Base-by-base conservation (phyloP, 2,797 vertebrate genomes). In the Molossus alvarezi region DNA sequence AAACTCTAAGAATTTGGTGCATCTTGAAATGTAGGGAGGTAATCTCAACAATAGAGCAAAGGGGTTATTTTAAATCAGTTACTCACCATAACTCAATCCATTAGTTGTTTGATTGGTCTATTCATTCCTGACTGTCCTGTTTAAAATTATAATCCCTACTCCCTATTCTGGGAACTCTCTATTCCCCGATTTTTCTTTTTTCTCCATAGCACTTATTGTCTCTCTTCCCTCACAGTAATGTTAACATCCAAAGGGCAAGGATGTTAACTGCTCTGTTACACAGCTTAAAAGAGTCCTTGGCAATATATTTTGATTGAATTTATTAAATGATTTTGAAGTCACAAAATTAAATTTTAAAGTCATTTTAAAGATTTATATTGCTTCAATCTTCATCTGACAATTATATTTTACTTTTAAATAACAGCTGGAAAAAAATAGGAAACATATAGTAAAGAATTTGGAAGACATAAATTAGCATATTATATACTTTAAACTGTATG, bases 101-200 rank as follows among this genome's bases (percentile, higher is more conserved):
- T 51, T 51, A 18, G 5, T 84, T 84, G 48, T 37, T 48, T 84
- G 14, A 37, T 25, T 72, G 14, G 51, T 33, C 75, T 45, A 75
- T 57, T 92, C 58, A 67, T 77, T 67, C 45, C 77, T 97, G 88
- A 94, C 85, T 95, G 45, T 53, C n/a, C 29, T 92, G 10, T 87
- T 88, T 48, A 41, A 88, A 64, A 62, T 90, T 88, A 41, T 62
- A 65, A 72, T 88, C n/a, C 48, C 65, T 51, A 15, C 25, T 20
- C 25, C 12, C 53, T 75, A 67, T 29, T 20, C 12, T 51, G 7
- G 13, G 27, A 84, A 55, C 20, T 18, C 21, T 53, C 27, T 58
- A 3, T 83, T 79, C 29, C 37, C 20, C 48, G 51, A 33, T 86
- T 41, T 69, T 79, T 57, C 41, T 45, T 17, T 37, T 94, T 96